Percentiles rank a stretch among this genome's conserved stretches.
Conservation (phyloP, 2,113 vertebrate species). For the Zingel zingel region DNA sequence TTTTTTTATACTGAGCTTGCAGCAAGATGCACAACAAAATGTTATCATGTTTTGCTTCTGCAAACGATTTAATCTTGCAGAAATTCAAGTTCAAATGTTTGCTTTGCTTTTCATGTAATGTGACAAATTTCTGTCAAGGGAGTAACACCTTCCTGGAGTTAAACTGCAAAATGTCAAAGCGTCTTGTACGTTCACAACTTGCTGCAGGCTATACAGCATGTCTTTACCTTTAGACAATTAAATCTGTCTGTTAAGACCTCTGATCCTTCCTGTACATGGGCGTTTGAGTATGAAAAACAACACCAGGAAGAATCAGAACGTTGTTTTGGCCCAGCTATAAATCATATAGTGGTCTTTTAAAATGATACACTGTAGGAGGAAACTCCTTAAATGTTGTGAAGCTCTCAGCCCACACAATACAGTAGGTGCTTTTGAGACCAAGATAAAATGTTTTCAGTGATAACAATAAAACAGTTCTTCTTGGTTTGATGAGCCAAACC, state of each 20-base stretch:
- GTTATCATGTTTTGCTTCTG: neutral
- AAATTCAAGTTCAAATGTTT: slow-evolving; percentile 7
- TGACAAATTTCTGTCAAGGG: slow-evolving; percentile 20
- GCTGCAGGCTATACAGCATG: slow-evolving; percentile 28
- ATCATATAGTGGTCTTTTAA: slow-evolving; percentile 54
- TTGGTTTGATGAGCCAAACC: slow-evolving; percentile 72
- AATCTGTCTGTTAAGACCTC: slow-evolving; percentile 35
- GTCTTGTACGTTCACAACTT: slow-evolving; percentile 8
- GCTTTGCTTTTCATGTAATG: slow-evolving; percentile 5
- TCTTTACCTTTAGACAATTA: slow-evolving; percentile 50
- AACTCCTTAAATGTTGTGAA: slow-evolving; percentile 66
- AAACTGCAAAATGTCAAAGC: slow-evolving; percentile 35
- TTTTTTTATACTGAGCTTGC: neutral
- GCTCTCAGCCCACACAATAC: slow-evolving; percentile 62
- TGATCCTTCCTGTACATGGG: slow-evolving; percentile 7
- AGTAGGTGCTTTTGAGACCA: slow-evolving; percentile 62
- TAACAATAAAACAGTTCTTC: slow-evolving; percentile 68
- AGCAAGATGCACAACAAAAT: neutral
- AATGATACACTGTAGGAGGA: slow-evolving; percentile 62
- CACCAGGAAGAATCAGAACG: slow-evolving; percentile 13
- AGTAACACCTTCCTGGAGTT: slow-evolving; percentile 18
- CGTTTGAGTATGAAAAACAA: slow-evolving; percentile 32
- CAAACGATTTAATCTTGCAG: neutral
- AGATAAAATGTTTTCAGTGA: slow-evolving; percentile 70
- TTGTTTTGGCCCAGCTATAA: slow-evolving; percentile 29